These are phyloP conservation scores for Echiichthys vipera DNA, from an alignment of 2,797 vertebrate genomes.

Conservation along the genomic window DNA sequence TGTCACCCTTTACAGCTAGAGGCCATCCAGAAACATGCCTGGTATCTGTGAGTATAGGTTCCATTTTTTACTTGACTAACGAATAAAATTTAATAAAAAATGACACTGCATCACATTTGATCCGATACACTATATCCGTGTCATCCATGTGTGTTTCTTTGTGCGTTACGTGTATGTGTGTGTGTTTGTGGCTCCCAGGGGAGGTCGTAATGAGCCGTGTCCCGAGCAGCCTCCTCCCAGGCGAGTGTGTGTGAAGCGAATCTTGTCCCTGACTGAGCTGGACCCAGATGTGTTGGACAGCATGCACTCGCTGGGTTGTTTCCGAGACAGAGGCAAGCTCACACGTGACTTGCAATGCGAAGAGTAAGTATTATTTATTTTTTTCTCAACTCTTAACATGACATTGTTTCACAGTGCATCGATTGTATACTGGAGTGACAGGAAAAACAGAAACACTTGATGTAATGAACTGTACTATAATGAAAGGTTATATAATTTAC, in stretches of 20 bases:
- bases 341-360: conserved; percentile 93
- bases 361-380: conserved; percentile 89
- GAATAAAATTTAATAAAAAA: not conserved
- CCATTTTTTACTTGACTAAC: not conserved
- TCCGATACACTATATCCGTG: not conserved
- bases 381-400: not conserved
- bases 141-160: conserved; percentile 8
- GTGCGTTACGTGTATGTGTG: not conserved
- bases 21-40: conserved; percentile 94
- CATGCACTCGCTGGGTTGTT: conserved; percentile 95
- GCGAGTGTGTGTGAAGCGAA: conserved; percentile 89
- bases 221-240: conserved; percentile 91
- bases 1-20: conserved; percentile 87
- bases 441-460: not conserved
- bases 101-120: conserved; percentile 1
- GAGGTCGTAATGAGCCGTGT: conserved; percentile 90
- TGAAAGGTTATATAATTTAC: not conserved
- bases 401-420: not conserved
- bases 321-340: conserved; percentile 91
- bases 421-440: not conserved
- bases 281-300: conserved; percentile 95
- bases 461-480: not conserved
- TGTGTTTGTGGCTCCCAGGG: conserved; percentile 73
- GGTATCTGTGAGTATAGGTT: conserved; percentile 92
- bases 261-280: conserved; percentile 91